phyloP scores from a whole-genome alignment of 2,797 vertebrate species.

The Etheostoma perlongum region DNA sequence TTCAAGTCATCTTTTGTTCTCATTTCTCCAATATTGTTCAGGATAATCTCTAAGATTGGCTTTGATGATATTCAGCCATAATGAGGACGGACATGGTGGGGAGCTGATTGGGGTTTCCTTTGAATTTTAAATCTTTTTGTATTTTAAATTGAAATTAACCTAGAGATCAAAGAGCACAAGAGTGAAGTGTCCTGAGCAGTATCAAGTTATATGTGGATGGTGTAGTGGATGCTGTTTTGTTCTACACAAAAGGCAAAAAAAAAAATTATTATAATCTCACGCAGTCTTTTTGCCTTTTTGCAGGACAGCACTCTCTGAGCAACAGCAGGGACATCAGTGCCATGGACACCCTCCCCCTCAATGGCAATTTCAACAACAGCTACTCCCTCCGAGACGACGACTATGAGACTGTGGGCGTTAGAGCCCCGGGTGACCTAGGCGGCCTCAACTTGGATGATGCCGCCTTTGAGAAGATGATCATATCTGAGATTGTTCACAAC shows the following conservation, averaged over 20 bases:
- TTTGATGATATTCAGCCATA: slow-evolving; percentile 54
- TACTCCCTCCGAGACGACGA: slow-evolving; percentile 96
- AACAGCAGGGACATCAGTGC: slow-evolving; percentile 98
- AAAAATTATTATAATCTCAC: slow-evolving; percentile 50
- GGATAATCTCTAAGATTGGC: slow-evolving; percentile 88
- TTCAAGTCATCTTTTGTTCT: slow-evolving; percentile 69
- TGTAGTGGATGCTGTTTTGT: slow-evolving; percentile 58
- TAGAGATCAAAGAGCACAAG: slow-evolving; percentile 66
- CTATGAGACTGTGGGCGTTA: slow-evolving; percentile 89
- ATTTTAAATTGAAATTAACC: slow-evolving; percentile 61
- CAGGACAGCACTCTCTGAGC: slow-evolving; percentile 99
- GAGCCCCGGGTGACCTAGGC: slow-evolving; percentile 89
- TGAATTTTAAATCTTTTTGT: slow-evolving; percentile 45
- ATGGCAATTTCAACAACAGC: slow-evolving; percentile 99
- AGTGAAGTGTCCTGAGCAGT: slow-evolving; percentile 93
- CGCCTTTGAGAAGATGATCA: slow-evolving; percentile 99
- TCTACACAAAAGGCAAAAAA: not conserved
- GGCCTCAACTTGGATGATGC: slow-evolving; percentile 94
- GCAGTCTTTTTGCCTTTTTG: slow-evolving; percentile 75
- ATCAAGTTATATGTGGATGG: slow-evolving; percentile 83
- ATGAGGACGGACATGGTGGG: slow-evolving; percentile 42
- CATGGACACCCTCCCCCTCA: slow-evolving; percentile 99
- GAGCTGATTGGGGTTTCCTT: slow-evolving; percentile 67
- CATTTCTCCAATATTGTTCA: slow-evolving; percentile 91
- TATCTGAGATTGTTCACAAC: slow-evolving; percentile 98